Percentiles rank a stretch among this genome's conserved stretches.
Evolutionary conservation across 2,113 vertebrate species (phyloP).

Genomic region (Psittacula cyanocephala): DNA sequence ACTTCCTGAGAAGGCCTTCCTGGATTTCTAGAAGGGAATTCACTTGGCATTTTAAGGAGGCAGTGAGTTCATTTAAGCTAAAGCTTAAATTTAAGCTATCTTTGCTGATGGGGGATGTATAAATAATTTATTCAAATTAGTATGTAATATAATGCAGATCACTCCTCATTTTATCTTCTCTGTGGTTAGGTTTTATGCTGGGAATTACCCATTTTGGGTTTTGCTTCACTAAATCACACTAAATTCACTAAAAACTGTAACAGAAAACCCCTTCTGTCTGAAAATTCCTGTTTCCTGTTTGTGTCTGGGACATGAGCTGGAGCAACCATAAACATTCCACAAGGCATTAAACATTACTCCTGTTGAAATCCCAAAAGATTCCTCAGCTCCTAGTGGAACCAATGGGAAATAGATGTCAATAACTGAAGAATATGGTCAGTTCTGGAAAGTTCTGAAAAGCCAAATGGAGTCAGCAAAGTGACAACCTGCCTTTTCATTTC

Average conservation of each 20-base stretch:
- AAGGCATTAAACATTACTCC: background rate
- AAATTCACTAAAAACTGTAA: background rate
- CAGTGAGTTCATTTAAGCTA: background rate
- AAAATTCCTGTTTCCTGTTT: background rate
- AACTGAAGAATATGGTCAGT: background rate
- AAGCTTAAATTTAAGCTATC: background rate
- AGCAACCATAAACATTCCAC: background rate
- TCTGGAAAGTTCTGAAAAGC: background rate
- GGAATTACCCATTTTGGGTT: background rate
- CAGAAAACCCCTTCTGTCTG: background rate
- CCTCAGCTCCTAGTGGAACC: background rate
- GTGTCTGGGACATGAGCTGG: background rate
- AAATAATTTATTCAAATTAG: background rate
- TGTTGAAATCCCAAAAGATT: background rate
- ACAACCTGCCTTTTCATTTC: accelerated
- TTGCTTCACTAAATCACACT: background rate
- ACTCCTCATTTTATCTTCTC: background rate
- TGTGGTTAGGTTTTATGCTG: background rate
- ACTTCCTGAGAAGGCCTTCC: background rate
- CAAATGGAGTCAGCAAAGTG: background rate
- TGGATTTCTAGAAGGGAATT: background rate
- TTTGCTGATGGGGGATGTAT: background rate
- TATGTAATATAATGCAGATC: background rate
- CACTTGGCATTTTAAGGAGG: background rate
- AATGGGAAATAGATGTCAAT: background rate